phyloP scores from a whole-genome alignment of 2,113 vertebrate species.

The Grallaria varia region DNA sequence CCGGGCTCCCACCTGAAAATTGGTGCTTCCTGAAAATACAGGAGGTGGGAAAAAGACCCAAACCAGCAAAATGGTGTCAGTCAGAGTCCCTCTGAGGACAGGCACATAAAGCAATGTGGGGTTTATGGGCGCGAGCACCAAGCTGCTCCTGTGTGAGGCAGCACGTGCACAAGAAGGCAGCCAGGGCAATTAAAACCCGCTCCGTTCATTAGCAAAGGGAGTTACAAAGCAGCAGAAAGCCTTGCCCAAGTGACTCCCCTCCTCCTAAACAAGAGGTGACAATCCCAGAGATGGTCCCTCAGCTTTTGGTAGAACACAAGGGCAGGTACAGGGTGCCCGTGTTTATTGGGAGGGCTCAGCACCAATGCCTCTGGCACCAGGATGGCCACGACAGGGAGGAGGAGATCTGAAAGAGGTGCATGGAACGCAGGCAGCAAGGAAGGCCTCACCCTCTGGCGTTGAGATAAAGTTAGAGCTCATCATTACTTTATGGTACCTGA shows the following conservation, averaged over 20 bases:
- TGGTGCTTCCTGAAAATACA: accelerated
- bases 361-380: accelerated
- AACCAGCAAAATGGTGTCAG: accelerated
- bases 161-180: accelerated
- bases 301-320: not conserved
- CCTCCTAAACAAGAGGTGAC: not conserved
- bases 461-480: not conserved
- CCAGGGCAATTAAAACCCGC: accelerated
- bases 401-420: not conserved
- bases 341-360: not conserved
- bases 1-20: not conserved
- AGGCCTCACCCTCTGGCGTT: not conserved
- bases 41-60: not conserved
- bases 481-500: not conserved
- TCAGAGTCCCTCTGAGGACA: not conserved
- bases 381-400: not conserved
- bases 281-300: not conserved
- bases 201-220: not conserved
- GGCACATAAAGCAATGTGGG: accelerated
- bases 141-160: not conserved
- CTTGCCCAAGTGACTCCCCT: not conserved
- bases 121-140: not conserved
- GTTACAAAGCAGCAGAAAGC: not conserved
- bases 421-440: not conserved
- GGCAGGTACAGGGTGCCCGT: accelerated